Evolutionary conservation across 2,113 vertebrate genomes (phyloP), one percentile per base, ranked within the genome.

Genomic region (Hassar affinis): DNA sequence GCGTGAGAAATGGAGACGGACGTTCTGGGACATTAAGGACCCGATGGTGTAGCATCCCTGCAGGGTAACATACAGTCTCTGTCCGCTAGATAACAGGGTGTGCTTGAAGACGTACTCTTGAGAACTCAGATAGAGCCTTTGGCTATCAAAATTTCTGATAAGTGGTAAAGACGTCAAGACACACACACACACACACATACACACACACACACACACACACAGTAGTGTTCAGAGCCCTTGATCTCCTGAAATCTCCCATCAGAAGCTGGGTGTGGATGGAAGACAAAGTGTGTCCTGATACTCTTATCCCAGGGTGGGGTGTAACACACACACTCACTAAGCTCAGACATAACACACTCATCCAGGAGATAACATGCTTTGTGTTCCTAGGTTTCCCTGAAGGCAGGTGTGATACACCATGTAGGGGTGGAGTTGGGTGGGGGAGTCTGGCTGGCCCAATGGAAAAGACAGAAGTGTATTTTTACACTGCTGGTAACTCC

Each of bases 101-200:
- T 47, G 57, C 66, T 59, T 83, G 66, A 83, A 52, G 84, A 81
- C 74, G 74, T 61, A n/a, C 77, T 61, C 38, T 71, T 61, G 49
- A n/a, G 5, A 56, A 30, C 42, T 71, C 78, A 61, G 71, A 87
- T 64, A 84, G 33, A 84, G 71, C 42, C 59, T 71, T 69, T 20
- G 61, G 72, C 87, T 84, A 86, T 85, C 87, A 84, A 74, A 61
- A 64, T 42, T n/a, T 83, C 30, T 84, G 87, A 88, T 88, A 84
- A 35, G 38, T 84, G 72, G 20, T 25, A 14, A 62, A 51, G 86
- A 87, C 69, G 18, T 42, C 47, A 64, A 35, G 42, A 80, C 45
- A 82, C 80, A 75, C 54, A 82, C 68, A 49, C 49, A 69, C 61
- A 80, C n/a, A 38, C 79, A 68, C 61, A 68, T 20, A 56, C 64